These are phyloP conservation scores for Acanthacorydalis orientalis DNA, from an alignment of 2,888 invertebrate genomes.

Conservation along the genomic window DNA sequence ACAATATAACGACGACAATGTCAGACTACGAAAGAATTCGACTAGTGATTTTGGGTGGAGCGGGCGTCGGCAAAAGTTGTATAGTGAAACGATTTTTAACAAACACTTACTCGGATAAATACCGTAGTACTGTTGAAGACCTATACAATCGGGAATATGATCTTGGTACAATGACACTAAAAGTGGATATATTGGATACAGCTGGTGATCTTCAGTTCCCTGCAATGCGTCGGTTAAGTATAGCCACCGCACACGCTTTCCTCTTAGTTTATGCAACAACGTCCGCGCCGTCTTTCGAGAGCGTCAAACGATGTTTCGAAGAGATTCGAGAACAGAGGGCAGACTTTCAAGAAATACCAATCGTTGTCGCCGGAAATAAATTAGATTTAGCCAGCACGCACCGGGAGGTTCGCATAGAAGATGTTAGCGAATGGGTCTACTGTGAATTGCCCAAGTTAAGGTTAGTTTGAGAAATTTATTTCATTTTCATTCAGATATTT, in stretches of 20 bases:
- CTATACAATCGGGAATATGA: conserved; percentile 73
- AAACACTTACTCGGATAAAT: conserved; percentile 63
- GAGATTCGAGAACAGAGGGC: conserved; percentile 68
- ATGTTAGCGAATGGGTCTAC: conserved; percentile 66
- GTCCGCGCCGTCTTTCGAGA: conserved; percentile 52
- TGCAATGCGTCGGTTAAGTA: conserved; percentile 74
- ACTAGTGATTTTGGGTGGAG: conserved; percentile 66
- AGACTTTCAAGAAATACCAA: conserved; percentile 63
- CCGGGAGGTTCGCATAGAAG: conserved; percentile 56
- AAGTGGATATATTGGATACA: conserved; percentile 68
- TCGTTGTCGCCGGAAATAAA: conserved; percentile 77
- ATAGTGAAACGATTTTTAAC: conserved; percentile 66
- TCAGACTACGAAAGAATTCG: conserved; percentile 63
- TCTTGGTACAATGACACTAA: conserved; percentile 54
- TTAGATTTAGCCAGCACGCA: conserved; percentile 55
- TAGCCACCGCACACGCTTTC: conserved; percentile 78
- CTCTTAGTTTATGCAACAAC: conserved; percentile 71
- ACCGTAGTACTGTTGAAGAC: conserved; percentile 77
- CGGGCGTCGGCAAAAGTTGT: conserved; percentile 72
- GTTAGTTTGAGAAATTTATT: conserved; percentile 19
- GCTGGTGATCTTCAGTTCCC: conserved; percentile 80
- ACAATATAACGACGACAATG: conserved; percentile 31
- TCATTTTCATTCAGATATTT: no score
- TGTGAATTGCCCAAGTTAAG: conserved; percentile 56
- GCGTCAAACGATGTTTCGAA: conserved; percentile 58